Evolutionary conservation across 2,888 invertebrate genomes (phyloP), one percentile per base, ranked within the genome.

Genomic region (Mylabris sibirica): DNA sequence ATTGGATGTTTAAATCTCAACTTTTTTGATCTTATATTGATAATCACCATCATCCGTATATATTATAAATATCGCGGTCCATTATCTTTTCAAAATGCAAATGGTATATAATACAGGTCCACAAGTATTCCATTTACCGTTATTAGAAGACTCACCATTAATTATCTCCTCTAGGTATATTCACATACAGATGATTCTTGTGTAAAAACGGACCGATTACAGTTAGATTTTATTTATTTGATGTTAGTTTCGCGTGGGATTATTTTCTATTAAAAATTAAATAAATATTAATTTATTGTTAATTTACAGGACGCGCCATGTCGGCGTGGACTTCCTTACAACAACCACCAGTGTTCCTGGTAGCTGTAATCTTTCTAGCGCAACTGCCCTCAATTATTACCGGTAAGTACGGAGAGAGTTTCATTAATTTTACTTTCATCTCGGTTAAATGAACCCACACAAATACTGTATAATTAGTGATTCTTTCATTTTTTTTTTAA

Each of bases 261-360:
- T 24, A 20, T 44, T 44, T 8, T 11, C 44, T 17, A 44, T 12
- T 3, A 38, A 12, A 38, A 38, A 11, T 0, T 0, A 41, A 41
- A 41, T n/a, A 41, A 41, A 3, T 41, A 41, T 11, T 35, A 41
- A n/a, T 44, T 44, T 3, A 8, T 44, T 44, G 5, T n/a, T n/a
- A n/a, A 17, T 44, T 84, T 85, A 66, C 82, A 84, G 84, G 84
- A 85, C 86, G 84, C 87, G 87, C 86, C 85, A 87, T 87, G 87
- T 85, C 85, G 87, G 87, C 87, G 87, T 86, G 87, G 85, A 86
- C 85, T 84, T 85, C 84, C 83, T 84, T 86, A 82, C 83, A 84
- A 67, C 76, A 77, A 78, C 84, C 84, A 79, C 84, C 86, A 77
- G 81, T 81, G 68, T 30, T 77, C 68, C 75, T 81, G 69, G 69